These are phyloP conservation scores for Dufourea novaeangliae DNA, from an alignment of 1,140 invertebrate species.

Conservation along the genomic window DNA sequence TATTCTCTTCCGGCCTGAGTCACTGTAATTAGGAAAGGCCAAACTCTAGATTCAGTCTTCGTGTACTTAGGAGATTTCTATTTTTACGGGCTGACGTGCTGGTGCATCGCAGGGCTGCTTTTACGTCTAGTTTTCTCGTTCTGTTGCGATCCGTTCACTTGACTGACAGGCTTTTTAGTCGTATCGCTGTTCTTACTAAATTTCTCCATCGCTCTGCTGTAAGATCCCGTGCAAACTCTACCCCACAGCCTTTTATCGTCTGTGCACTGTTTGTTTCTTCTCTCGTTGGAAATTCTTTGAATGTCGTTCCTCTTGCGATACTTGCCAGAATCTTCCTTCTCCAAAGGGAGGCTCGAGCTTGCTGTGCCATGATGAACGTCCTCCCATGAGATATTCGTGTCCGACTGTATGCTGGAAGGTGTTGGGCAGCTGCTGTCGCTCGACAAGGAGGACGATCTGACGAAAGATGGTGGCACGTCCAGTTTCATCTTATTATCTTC, in stretches of 20 bases:
- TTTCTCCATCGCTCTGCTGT: conserved; percentile 81
- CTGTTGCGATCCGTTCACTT: conserved; percentile 49
- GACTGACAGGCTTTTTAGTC: conserved; percentile 60
- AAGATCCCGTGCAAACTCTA: conserved; percentile 81
- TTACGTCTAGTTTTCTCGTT: conserved; percentile 75
- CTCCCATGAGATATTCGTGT: conserved; percentile 74
- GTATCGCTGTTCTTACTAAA: conserved; percentile 72
- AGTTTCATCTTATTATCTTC: conserved; percentile 63
- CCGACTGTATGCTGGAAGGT: conserved; percentile 71
- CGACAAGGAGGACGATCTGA: conserved; percentile 73
- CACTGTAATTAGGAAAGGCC: not conserved
- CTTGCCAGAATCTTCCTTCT: conserved; percentile 65
- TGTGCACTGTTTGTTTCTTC: conserved; percentile 52
- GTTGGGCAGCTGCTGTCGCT: conserved; percentile 73
- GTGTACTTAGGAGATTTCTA: not conserved
- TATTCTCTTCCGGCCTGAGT: conserved; percentile 10
- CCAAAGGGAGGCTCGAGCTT: conserved; percentile 60
- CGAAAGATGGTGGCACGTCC: conserved; percentile 65
- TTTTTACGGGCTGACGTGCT: conserved; percentile 66
- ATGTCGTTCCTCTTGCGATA: conserved; percentile 45
- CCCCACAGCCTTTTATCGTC: conserved; percentile 75
- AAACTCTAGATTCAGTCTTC: conserved; percentile 38
- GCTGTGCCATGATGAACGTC: conserved; percentile 65
- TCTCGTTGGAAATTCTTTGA: conserved; percentile 55
- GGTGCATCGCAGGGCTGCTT: conserved; percentile 76